Base-by-base conservation (phyloP, 2,113 vertebrate genomes). In the Istiophorus platypterus region DNA sequence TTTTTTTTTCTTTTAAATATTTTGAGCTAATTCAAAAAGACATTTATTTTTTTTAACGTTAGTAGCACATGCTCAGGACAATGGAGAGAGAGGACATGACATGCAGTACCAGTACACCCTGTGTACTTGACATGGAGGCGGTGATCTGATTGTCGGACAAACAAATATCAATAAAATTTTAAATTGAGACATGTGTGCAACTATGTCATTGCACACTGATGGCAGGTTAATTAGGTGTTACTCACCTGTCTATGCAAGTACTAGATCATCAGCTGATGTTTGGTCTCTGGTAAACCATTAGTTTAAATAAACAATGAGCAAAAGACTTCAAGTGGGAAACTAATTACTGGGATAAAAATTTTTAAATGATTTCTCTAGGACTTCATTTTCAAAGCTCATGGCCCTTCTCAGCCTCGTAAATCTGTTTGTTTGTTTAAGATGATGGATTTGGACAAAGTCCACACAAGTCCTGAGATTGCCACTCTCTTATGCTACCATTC, bases 131-230 rank as follows among this genome's bases (percentile, higher is more conserved):
- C 20, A 37, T 41, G 70, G 22, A 65, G 4, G 62, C 31, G 2
- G 27, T 88, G 92, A 90, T 79, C 63, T 92, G 85, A 90, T 67
- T 22, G 24, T 45, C 1, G 15, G 63, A 51, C 12, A 15, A 58
- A 8, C 8, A 2, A 51, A 37, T 18, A 59, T 64, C 76, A 67
- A 80, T 84, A 68, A 63, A 59, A 49, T 31, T 69, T 47, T 80
- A 29, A 70, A 77, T 68, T 63, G 27, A 66, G 51, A 69, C 29
- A 1, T 0, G 47, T 34, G 49, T 65, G 57, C 24, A 12, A 5
- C 66, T 59, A 24, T 54, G 63, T 68, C 68, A 42, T 52, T 59
- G 66, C 37, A 54, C 41, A 31, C 47, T 20, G 63, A 69, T 52
- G 65, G 73, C 54, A 69, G 75, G 58, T 82, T 84, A 64, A 90